A percentile compares a stretch with the other conserved stretches of the same genome.
These are phyloP conservation scores for Drosophila neutralis DNA, from an alignment of 2,888 invertebrate genomes.

Conservation along the genomic window DNA sequence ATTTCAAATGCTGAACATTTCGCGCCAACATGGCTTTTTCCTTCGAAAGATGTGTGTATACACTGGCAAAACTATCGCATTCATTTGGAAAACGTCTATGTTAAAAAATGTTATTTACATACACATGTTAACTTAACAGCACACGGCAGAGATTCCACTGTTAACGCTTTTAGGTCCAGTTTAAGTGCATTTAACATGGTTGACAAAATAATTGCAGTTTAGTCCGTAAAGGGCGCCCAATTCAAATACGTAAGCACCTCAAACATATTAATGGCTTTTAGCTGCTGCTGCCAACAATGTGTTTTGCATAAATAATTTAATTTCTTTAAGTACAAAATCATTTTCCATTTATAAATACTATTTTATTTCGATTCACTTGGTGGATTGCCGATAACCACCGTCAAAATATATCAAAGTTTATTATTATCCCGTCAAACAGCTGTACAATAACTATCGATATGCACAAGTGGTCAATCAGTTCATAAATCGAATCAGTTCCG, in stretches of 20 bases:
- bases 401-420: background rate
- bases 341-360: background rate
- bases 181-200: too few relatives aligned
- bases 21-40: slow-evolving; percentile 14
- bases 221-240: too few relatives aligned
- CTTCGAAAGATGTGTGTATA: background rate
- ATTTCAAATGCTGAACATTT: slow-evolving; percentile 7
- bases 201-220: too few relatives aligned
- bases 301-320: too few relatives aligned
- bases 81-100: background rate
- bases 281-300: too few relatives aligned
- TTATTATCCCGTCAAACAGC: background rate
- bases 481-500: background rate
- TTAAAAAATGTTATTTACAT: background rate
- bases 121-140: background rate
- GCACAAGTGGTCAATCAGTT: too few relatives aligned
- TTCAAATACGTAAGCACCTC: too few relatives aligned
- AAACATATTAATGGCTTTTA: too few relatives aligned
- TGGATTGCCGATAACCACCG: background rate
- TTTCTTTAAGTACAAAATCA: background rate
- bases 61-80: slow-evolving; percentile 29
- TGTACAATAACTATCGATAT: background rate
- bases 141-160: too few relatives aligned
- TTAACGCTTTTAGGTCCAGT: too few relatives aligned
- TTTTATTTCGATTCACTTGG: background rate